Base-by-base conservation (phyloP, 1,140 invertebrate genomes). In the Drosophila nasuta region DNA sequence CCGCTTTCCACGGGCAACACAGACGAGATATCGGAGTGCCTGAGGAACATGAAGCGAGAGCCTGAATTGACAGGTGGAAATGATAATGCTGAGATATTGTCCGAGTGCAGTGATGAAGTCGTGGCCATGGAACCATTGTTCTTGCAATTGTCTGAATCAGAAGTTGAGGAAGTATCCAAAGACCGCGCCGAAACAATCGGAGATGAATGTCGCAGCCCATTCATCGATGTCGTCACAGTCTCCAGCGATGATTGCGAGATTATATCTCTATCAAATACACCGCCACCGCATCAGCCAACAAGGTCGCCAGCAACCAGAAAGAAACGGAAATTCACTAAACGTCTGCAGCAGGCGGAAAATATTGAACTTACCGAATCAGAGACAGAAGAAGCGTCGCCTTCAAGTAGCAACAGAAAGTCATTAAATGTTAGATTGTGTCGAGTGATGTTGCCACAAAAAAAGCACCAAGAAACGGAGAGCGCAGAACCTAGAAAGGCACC, bases 91-190 rank as follows among this genome's bases (percentile, higher is more conserved):
- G 60, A 17, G 72, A 77, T 11, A 5, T 59, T 74, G 13, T 87
- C 83, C 0, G 85, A 89, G 2, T 62, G 76, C 13, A 89, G 85
- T 10, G 89, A 92, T 43, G 91, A 92, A 33, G 68, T 66, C 0
- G 43, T 77, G 51, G 77, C 69, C 11, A 92, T 92, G 91, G 88
- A 91, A 5, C 91, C 91, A 1, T 66, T 92, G 45, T 10, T 91
- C 4, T 86, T 91, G 5, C 79, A 80, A 62, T 79, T 81, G 41
- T 92, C 91, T 0, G 91, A 92, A 7, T 77, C 90, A 8, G 91
- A 92, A 6, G 7, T 58, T 25, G 82, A 81, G 1, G 65, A 25
- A 2, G 54, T 56, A 6, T 2, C n/a, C 5, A 7, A 10, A 5
- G 11, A 8, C 1, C n/a, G 5, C 0, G n/a, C 5, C 0, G 3